Base-by-base conservation (phyloP, 2,888 invertebrate genomes). In the Octonoba sinensis region DNA sequence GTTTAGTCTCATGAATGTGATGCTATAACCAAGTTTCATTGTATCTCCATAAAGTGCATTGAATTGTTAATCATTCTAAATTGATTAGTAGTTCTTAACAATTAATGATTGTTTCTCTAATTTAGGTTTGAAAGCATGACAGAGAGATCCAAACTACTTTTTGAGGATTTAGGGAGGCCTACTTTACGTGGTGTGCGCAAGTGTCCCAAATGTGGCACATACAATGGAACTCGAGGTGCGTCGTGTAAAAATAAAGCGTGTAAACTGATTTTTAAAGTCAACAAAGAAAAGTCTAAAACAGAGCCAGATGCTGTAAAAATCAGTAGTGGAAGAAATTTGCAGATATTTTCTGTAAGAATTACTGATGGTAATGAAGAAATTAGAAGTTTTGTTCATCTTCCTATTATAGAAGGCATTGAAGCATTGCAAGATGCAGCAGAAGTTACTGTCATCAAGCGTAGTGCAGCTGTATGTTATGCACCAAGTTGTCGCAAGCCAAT, bases 221-320 rank as follows among this genome's bases (percentile, higher is more conserved):
- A 92, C 84, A 95, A 94, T 88, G 94, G 94, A 2, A 93, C 93
- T 0, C 90, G 94, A 72, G 93, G 93, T n/a, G n/a, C 74, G 20
- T 89, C 91, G 24, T 93, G 94, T 87, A 93, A 93, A 88, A 93
- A 93, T 87, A 92, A 92, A 87, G 88, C 90, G 16, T 94, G 93
- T 87, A 91, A 92, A 87, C 91, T 91, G 18, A 91, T 92, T 0
- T 92, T 93, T 86, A 92, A 92, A 87, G 91, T 91, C 62, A 65
- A 91, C 90, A 85, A 91, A 90, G 87, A 89, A 89, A 86, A 89
- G 83, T 1, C 24, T 8, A 87, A 92, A 90, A 87, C 88, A 8
- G 91, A 91, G 46, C 91, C 91, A 0, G 93, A 93, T 86, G 92
- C 93, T 18, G 92, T 92, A 70, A 91, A 92, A 87, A 89, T 94